Percentiles rank a stretch among this genome's conserved stretches.
Evolutionary conservation across 37 sponge, comb jelly and placozoan genomes (phyloP).

Genomic region (Crambe crambe): DNA sequence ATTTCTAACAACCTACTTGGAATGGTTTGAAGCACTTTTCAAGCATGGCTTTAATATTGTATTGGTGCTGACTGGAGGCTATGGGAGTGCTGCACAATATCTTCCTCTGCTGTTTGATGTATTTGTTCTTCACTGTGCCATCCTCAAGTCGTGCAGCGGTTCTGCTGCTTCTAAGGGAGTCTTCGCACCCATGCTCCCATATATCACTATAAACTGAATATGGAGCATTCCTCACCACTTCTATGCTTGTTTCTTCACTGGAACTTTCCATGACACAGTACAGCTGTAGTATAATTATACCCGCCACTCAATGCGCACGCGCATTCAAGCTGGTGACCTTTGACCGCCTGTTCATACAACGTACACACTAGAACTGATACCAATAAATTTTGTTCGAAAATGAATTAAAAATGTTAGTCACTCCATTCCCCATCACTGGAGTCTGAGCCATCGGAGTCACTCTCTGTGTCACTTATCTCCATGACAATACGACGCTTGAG

Average conservation of each 20-base stretch:
- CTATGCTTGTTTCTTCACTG: background rate
- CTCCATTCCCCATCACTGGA: conserved; percentile 48
- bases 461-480: conserved; percentile 76
- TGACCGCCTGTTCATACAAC: too few species aligned
- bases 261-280: background rate
- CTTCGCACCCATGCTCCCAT: too few species aligned
- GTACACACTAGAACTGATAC: too few species aligned
- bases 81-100: background rate
- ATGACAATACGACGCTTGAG: conserved; percentile 87
- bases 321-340: too few species aligned
- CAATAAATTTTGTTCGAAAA: too few species aligned
- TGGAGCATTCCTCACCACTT: background rate
- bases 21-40: background rate
- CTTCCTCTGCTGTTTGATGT: too few species aligned
- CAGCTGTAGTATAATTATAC: background rate
- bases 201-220: background rate
- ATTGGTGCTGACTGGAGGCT: background rate
- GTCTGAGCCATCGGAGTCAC: conserved; percentile 50
- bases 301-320: too few species aligned
- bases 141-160: too few species aligned
- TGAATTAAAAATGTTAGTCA: conserved; percentile 16
- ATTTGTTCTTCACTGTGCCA: too few species aligned
- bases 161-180: too few species aligned
- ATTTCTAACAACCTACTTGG: background rate
- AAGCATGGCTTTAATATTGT: too few species aligned